phyloP scores from a whole-genome alignment of 2,888 invertebrate species.

The Linyphia triangularis region DNA sequence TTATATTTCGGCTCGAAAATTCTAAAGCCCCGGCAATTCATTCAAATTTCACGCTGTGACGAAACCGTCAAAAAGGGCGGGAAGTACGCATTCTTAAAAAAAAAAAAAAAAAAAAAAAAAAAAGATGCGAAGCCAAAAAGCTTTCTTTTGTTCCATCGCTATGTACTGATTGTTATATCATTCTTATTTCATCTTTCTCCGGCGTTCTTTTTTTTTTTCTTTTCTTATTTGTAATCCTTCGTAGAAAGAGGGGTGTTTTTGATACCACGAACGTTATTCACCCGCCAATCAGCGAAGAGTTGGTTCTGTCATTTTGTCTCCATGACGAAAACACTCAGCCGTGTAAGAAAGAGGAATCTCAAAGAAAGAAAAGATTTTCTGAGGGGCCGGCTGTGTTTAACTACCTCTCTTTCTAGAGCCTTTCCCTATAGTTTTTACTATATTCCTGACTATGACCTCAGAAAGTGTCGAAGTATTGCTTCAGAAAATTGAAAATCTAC shows the following conservation, averaged over 20 bases:
- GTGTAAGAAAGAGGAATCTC: conserved; percentile 35
- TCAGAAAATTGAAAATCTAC: no score
- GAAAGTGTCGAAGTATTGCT: background rate
- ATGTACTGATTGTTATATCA: conserved; percentile 44
- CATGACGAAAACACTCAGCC: conserved; percentile 60
- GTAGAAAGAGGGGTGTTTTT: conserved; percentile 48
- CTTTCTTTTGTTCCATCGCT: conserved; percentile 61
- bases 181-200: conserved; percentile 36
- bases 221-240: conserved; percentile 51
- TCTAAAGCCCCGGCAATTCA: conserved; percentile 55
- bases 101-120: background rate
- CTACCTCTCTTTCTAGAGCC: no score
- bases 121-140: conserved; percentile 11
- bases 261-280: conserved; percentile 60
- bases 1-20: conserved; percentile 51
- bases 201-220: background rate
- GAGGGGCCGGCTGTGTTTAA: no score
- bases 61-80: conserved; percentile 54
- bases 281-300: conserved; percentile 66
- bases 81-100: no score
- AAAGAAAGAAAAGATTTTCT: background rate
- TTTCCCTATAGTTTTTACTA: no score
- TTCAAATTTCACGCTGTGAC: conserved; percentile 72
- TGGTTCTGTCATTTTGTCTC: conserved; percentile 65
- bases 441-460: background rate